Evolutionary conservation across 2,113 vertebrate genomes (phyloP).

Genomic region (Poecile atricapillus): DNA sequence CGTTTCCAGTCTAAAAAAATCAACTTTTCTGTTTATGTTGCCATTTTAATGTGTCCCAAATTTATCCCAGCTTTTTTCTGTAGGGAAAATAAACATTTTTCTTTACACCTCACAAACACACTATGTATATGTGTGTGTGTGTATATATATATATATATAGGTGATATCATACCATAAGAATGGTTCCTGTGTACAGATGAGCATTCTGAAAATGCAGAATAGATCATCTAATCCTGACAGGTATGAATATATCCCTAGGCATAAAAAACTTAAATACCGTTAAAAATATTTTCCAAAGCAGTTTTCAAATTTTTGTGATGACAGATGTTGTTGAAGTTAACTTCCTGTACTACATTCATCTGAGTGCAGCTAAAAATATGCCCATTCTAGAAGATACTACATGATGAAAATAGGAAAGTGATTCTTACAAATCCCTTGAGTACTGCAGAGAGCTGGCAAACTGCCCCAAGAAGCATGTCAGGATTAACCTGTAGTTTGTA

Average conservation of each 20-base stretch:
- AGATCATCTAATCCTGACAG: not conserved
- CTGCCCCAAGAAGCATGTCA: not conserved
- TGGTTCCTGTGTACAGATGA: not conserved
- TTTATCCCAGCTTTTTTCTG: not conserved
- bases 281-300: not conserved
- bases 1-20: not conserved
- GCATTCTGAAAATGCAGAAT: not conserved
- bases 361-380: not conserved
- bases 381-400: not conserved
- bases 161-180: not conserved
- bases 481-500: not conserved
- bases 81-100: not conserved
- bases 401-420: not conserved
- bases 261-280: not conserved
- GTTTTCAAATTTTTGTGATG: not conserved
- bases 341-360: not conserved
- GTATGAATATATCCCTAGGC: not conserved
- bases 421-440: not conserved
- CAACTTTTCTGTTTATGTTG: not conserved
- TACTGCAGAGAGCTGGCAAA: not conserved
- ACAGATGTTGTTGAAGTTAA: not conserved
- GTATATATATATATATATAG: too few relatives aligned
- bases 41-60: not conserved
- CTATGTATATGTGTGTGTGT: fast-evolving
- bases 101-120: not conserved